Evolutionary conservation across 1,140 invertebrate species (phyloP), one percentile per base, ranked within the genome.

Genomic region (Drosophila lacteicornis): DNA sequence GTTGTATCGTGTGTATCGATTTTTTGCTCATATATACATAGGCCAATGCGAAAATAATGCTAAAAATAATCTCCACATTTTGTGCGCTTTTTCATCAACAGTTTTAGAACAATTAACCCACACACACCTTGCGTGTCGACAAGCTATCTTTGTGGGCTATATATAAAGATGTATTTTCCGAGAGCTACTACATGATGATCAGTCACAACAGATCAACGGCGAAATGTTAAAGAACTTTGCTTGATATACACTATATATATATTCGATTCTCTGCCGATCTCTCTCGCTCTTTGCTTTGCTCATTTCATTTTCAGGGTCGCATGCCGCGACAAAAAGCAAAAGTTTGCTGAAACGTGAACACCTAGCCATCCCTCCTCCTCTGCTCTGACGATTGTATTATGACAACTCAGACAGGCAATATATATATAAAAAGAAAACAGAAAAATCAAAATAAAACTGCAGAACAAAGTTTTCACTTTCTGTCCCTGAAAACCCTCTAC

Each of bases 221-320:
- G 42, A 79, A 69, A 80, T 69, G 78, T 84, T 79, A 75, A 88
- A 79, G 84, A 87, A 87, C 76, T 82, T 79, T 80, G 75, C 58
- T 51, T 59, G 51, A 46, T 42, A 40, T 65, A 27, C 61, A 11
- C n/a, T 38, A n/a, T 25, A 25, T 25, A 25, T 25, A 25, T 25
- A 63, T 33, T 22, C 43, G 33, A 59, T 78, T 50, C 38, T 38
- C 27, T 42, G 40, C 66, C 46, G 38, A 59, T 56, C 42, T 56
- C 40, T 61, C 5, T 51, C 30, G 56, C 40, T 19, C 53, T 50
- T 33, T 30, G 75, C 58, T 38, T 22, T 2, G 33, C 27, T 55
- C 38, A 69, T 69, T 69, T 69, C 46, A 43, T 42, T 73, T 59
- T 86, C 82, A 85, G 74, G 82, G 82, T 85, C 79, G 82, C 67